Percentiles rank a stretch among this genome's conserved stretches.
Evolutionary conservation across 1,140 invertebrate species (phyloP).

Genomic region (Cydia splendana): DNA sequence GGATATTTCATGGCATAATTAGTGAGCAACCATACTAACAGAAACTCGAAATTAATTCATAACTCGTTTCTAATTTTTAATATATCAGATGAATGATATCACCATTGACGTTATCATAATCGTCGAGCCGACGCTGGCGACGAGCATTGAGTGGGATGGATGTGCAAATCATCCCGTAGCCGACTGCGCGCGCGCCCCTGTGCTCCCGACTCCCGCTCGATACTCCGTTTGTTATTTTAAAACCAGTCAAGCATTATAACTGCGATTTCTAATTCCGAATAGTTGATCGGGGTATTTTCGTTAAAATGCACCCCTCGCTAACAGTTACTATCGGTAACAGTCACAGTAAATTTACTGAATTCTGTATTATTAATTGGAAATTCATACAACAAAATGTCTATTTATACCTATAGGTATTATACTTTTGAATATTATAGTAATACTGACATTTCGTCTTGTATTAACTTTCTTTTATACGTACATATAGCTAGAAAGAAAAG

Average conservation of each 20-base stretch:
- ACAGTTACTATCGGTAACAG: not conserved
- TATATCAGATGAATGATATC: too few relatives aligned
- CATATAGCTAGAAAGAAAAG: too few relatives aligned
- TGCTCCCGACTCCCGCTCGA: not conserved
- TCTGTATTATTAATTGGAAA: not conserved
- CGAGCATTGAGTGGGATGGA: not conserved
- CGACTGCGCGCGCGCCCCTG: not conserved
- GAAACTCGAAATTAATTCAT: too few relatives aligned
- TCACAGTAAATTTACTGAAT: not conserved
- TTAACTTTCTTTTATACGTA: too few relatives aligned
- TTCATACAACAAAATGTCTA: not conserved
- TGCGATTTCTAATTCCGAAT: constrained; percentile 6
- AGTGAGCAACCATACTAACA: too few relatives aligned
- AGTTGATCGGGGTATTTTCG: constrained; percentile 6
- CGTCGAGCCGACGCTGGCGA: not conserved
- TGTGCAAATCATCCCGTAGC: constrained; percentile 12
- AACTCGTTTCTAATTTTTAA: too few relatives aligned
- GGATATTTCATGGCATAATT: too few relatives aligned
- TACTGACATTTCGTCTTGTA: too few relatives aligned
- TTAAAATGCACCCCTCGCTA: constrained; percentile 13
- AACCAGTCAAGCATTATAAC: constrained; percentile 11
- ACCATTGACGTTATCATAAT: too few relatives aligned
- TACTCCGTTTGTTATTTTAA: constrained; percentile 21
- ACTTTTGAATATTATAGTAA: too few relatives aligned
- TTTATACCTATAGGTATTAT: too few relatives aligned